Conservation (phyloP, 64 coral and sea anemone genomes). For the Montipora sp. region DNA sequence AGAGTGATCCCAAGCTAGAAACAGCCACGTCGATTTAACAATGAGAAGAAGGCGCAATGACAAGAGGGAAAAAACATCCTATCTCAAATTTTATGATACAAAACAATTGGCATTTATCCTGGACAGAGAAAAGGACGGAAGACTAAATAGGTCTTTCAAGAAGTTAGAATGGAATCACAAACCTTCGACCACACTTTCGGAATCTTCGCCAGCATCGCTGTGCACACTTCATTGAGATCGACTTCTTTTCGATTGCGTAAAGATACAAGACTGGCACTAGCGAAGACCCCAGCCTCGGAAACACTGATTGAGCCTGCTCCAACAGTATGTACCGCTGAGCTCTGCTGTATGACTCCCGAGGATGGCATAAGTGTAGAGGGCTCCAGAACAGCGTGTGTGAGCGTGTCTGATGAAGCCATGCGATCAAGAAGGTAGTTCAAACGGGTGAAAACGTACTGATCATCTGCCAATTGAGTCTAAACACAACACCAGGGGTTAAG, state of each 20-base stretch:
- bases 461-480: slow-evolving; percentile 82
- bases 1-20: no score
- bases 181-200: slow-evolving; percentile 99
- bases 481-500: not conserved
- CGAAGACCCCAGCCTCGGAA: slow-evolving; percentile 81
- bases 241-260: slow-evolving; percentile 84
- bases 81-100: not conserved
- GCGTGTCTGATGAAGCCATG: slow-evolving; percentile 88
- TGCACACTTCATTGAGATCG: slow-evolving; percentile 90
- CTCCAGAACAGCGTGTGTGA: slow-evolving; percentile 85
- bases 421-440: slow-evolving; percentile 88
- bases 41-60: not conserved
- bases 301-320: slow-evolving; percentile 82
- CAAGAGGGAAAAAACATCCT: not conserved
- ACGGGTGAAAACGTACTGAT: slow-evolving; percentile 94
- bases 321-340: slow-evolving; percentile 70
- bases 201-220: slow-evolving; percentile 80
- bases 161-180: not conserved
- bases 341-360: slow-evolving; percentile 82
- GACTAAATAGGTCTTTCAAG: not conserved
- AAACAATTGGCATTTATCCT: not conserved
- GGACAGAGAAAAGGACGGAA: not conserved
- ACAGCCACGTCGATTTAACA: no score
- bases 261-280: slow-evolving; percentile 88
- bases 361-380: slow-evolving; percentile 71